phyloP scores from a whole-genome alignment of 2,888 invertebrate genomes.

The Resseliella maxima region DNA sequence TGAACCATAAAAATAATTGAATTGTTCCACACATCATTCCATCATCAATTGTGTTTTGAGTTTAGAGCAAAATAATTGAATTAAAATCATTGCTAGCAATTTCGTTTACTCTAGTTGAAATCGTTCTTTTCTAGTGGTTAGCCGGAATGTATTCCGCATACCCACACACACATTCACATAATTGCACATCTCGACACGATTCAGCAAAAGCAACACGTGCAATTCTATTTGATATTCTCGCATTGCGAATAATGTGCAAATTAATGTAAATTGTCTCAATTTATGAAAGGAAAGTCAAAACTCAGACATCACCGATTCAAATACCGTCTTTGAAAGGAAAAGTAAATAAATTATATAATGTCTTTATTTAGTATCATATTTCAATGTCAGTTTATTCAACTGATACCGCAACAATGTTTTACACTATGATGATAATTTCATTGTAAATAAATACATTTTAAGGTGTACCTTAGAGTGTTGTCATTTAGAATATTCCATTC shows the following conservation, averaged over 20 bases:
- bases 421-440: not conserved
- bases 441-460: not conserved
- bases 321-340: not conserved
- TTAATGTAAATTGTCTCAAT: not conserved
- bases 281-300: not conserved
- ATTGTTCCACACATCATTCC: not conserved
- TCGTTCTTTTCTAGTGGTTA: no score
- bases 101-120: no score
- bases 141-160: no score
- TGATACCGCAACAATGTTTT: not conserved
- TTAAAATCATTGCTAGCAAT: no score
- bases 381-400: slow-evolving; percentile 23
- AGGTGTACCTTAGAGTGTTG: no score
- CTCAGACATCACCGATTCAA: not conserved
- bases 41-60: not conserved
- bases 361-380: no score
- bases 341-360: not conserved
- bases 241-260: not conserved
- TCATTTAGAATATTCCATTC: no score
- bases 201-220: not conserved
- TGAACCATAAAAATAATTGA: slow-evolving; percentile 10
- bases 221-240: not conserved
- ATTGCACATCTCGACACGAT: no score
- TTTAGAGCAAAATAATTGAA: no score
- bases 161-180: no score